A percentile compares a stretch with the other conserved stretches of the same genome.
Evolutionary conservation across 2,797 vertebrate genomes (phyloP).

Genomic region (Pygocentrus nattereri): DNA sequence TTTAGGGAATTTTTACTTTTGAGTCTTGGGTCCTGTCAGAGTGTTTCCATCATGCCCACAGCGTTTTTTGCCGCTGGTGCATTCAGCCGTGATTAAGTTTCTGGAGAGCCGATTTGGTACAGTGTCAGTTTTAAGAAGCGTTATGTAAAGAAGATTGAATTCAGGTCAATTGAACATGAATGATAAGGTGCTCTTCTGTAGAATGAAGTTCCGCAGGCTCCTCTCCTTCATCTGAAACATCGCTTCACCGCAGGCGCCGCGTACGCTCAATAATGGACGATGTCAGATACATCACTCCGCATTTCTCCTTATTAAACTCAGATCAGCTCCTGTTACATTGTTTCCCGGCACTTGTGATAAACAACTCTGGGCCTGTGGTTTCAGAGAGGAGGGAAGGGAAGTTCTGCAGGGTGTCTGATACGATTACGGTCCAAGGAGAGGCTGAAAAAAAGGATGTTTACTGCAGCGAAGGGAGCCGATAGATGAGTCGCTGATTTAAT

Average conservation of each 20-base stretch:
- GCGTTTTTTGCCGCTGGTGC: too few species aligned
- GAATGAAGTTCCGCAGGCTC: too few species aligned
- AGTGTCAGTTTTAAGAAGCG: background rate
- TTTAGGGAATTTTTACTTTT: too few species aligned
- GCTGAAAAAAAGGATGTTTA: background rate
- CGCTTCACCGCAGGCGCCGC: background rate
- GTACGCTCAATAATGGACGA: background rate
- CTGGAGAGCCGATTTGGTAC: background rate
- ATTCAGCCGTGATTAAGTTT: background rate
- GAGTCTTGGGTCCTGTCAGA: too few species aligned
- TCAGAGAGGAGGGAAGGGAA: background rate
- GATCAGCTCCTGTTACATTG: background rate
- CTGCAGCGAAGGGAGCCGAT: background rate
- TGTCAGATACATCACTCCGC: background rate
- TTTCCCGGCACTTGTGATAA: background rate
- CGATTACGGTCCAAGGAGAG: background rate
- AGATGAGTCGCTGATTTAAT: conserved; percentile 30
- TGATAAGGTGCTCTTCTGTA: too few species aligned
- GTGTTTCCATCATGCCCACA: too few species aligned
- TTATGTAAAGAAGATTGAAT: too few species aligned
- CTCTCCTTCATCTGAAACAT: background rate
- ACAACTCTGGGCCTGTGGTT: background rate
- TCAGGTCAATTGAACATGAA: background rate
- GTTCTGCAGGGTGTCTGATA: background rate
- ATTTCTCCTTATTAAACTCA: conserved; percentile 15